Conservation (phyloP, 2,113 vertebrate species). For the Elachura formosa region DNA sequence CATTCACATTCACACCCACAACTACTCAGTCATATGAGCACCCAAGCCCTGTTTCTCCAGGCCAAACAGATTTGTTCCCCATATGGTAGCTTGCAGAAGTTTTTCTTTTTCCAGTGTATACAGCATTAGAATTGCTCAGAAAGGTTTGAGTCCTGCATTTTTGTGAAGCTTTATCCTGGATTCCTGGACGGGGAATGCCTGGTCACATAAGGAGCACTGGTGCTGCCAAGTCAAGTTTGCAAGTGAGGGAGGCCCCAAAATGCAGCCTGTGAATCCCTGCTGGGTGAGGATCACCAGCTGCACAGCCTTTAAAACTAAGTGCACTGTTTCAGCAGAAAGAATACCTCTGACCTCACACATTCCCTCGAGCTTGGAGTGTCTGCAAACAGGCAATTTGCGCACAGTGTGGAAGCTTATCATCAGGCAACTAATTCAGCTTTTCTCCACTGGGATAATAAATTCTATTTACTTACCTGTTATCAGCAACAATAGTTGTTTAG, state of each 20-base stretch:
- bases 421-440: conserved; percentile 20
- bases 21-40: background rate
- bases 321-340: background rate
- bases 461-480: conserved; percentile 53
- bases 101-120: background rate
- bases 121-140: background rate
- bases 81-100: background rate
- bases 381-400: conserved; percentile 11
- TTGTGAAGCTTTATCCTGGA: background rate
- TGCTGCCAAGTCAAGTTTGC: background rate
- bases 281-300: background rate
- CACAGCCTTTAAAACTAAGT: background rate
- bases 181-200: background rate
- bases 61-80: background rate
- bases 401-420: conserved; percentile 2
- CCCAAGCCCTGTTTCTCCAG: rapidly evolving
- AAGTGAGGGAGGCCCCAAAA: background rate
- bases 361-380: background rate
- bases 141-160: background rate
- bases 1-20: background rate
- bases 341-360: background rate
- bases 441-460: conserved; percentile 25
- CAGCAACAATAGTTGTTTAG: conserved; percentile 10
- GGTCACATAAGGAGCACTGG: background rate
- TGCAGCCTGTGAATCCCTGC: background rate